A percentile compares a stretch with the other conserved stretches of the same genome.
These are phyloP conservation scores for Acrocera orbiculus DNA, from an alignment of 2,888 invertebrate species.

Conservation along the genomic window DNA sequence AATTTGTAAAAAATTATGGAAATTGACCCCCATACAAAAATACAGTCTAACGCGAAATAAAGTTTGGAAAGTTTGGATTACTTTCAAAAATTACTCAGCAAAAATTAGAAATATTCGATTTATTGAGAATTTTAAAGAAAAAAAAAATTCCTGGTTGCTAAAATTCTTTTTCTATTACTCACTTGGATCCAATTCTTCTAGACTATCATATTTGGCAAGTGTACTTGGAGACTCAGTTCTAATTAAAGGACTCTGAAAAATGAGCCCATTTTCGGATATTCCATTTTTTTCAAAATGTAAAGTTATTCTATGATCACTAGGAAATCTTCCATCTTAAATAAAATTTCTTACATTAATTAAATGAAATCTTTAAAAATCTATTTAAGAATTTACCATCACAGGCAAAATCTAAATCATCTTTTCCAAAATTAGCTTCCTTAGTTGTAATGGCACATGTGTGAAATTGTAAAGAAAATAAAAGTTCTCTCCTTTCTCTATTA, in stretches of 20 bases:
- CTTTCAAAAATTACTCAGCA: too few species aligned
- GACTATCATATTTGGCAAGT: slow-evolving; percentile 15
- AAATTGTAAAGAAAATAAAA: slow-evolving; percentile 80
- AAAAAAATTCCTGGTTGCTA: too few species aligned
- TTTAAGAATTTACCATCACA: slow-evolving; percentile 44
- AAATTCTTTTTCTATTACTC: too few species aligned
- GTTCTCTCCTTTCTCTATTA: slow-evolving; percentile 32
- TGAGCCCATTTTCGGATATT: slow-evolving; percentile 11
- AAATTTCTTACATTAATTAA: too few species aligned
- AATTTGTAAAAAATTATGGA: too few species aligned
- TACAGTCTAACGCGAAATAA: too few species aligned
- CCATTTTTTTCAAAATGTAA: slow-evolving; percentile 14
- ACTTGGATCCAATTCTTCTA: slow-evolving; percentile 17
- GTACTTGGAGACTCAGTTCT: slow-evolving; percentile 15
- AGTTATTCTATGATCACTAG: slow-evolving; percentile 16
- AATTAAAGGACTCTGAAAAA: slow-evolving; percentile 19
- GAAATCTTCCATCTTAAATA: slow-evolving; percentile 17
- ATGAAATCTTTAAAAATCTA: not conserved
- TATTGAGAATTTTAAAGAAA: too few species aligned
- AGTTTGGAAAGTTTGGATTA: too few species aligned
- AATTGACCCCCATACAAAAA: too few species aligned
- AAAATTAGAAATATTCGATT: too few species aligned
- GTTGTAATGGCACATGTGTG: slow-evolving; percentile 85
- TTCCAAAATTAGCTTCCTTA: slow-evolving; percentile 66
- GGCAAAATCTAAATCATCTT: slow-evolving; percentile 73